Evolutionary conservation across 1,140 invertebrate genomes (phyloP), one percentile per base, ranked within the genome.

Genomic region (Pogonus chalceus): DNA sequence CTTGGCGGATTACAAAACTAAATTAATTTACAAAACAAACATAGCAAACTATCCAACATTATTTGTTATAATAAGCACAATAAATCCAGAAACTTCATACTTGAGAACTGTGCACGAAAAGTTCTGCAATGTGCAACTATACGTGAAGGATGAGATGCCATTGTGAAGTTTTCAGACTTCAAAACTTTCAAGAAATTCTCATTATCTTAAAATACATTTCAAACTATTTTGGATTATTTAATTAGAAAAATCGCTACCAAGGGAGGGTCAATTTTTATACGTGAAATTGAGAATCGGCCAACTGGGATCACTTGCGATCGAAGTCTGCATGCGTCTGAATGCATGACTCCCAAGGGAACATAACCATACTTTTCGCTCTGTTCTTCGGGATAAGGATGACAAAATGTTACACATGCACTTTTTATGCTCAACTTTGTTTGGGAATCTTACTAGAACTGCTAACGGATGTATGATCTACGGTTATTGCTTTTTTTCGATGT

Each of bases 371-470:
- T 43, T 43, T 4, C 37, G 9, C 9, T n/a, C n/a, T n/a, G n/a
- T n/a, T n/a, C n/a, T n/a, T n/a, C n/a, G 18, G 37, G 37, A 43
- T 43, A 43, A 43, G 37, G 37, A 43, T 43, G 37, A 43, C 37
- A 43, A 43, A 43, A 43, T 43, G 37, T 43, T 43, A 43, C 18
- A 43, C 37, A 43, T 43, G 18, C 37, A 43, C 37, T 43, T 43
- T 4, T 31, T n/a, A 31, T 14, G 26, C 7, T 31, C 4, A 31
- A 31, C 7, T 31, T 43, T 43, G 7, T 4, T 43, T 12, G 37
- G 9, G 18, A 18, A 43, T 9, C 18, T 43, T 43, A 16, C n/a
- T n/a, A n/a, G n/a, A n/a, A n/a, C n/a, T 43, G 26, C 4, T 31
- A 31, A 14, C 18, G 7, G 37, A 43, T 16, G 18, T 43, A 43